These are phyloP conservation scores for Drosophila pandora DNA, from an alignment of 1,140 invertebrate genomes.

Conservation along the genomic window DNA sequence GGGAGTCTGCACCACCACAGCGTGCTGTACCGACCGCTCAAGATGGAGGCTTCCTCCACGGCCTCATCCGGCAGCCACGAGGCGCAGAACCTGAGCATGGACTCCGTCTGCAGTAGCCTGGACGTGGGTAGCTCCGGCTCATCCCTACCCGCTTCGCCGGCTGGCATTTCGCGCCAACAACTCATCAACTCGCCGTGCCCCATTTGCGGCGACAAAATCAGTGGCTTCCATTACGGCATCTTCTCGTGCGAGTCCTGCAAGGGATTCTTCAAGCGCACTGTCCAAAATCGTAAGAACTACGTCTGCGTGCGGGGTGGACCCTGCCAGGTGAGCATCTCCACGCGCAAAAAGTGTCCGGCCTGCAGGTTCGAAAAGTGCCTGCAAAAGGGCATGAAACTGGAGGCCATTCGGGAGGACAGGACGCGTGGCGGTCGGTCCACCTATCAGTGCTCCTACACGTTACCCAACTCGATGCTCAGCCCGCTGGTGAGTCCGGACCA, in stretches of 20 bases:
- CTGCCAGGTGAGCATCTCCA: constrained; percentile 95
- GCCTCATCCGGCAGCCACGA: constrained; percentile 35
- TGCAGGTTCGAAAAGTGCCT: constrained; percentile 99
- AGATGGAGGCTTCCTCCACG: constrained; percentile 47
- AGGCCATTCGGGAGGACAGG: constrained; percentile 97
- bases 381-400: constrained; percentile 97
- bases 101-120: constrained; percentile 28
- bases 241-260: constrained; percentile 99
- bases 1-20: constrained; percentile 85
- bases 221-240: constrained; percentile 97
- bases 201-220: constrained; percentile 97
- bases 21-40: constrained; percentile 84
- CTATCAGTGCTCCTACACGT: constrained; percentile 96
- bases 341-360: constrained; percentile 97
- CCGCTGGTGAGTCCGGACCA: constrained; percentile 75
- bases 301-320: constrained; percentile 95
- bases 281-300: constrained; percentile 98
- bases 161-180: constrained; percentile 94
- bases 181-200: constrained; percentile 93
- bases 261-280: constrained; percentile 99
- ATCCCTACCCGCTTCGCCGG: constrained; percentile 80
- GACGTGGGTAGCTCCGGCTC: constrained; percentile 32
- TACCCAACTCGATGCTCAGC: constrained; percentile 88
- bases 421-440: constrained; percentile 97
- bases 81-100: constrained; percentile 77